Base-by-base conservation (phyloP, 2,113 vertebrate genomes). In the Semicossyphus pulcher region DNA sequence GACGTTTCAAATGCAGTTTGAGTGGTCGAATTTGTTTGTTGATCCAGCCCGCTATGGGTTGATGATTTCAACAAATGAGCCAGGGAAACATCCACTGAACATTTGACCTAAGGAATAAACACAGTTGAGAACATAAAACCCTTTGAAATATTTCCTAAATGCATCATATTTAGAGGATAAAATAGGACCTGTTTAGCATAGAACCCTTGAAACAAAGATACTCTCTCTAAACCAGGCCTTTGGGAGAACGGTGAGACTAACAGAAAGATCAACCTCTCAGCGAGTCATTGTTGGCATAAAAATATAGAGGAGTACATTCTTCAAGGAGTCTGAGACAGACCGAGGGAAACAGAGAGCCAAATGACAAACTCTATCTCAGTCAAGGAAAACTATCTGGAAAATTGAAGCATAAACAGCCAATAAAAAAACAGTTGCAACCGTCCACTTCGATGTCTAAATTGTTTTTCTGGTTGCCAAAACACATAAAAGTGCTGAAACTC, bases 401-500 rank as follows among this genome's bases (percentile, higher is more conserved):
- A 48, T 5, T 11, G 1, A 70, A 68, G 41, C 23, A 44, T 32
- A 41, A 64, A 63, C 15, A 10, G 52, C 15, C 48, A n/a, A 69
- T 34, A 59, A 58, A 74, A 64, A 53, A 7, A 20, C n/a, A 64
- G 31, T 7, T 26, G 21, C 5, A 14, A 32, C 29, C 14, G 8
- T 80, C 51, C 52, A 26, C 31, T 42, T 65, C 25, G 20, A 52
- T 39, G 34, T 64, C 25, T 7, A n/a, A 77, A 51, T 11, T 21
- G 49, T 59, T 73, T 72, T 58, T 81, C 11, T 25, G 25, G 64
- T 82, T 78, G 79, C 74, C 70, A 79, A 72, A 88, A 84, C 56
- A 83, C 68, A 72, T n/a, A 82, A 88, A 91, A 88, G 67, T 88
- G 88, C 88, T 92, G 86, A 91, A 89, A 88, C 62, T 75, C 72